phyloP scores from a whole-genome alignment of 2,888 invertebrate species.

The Monopis laevigella region DNA sequence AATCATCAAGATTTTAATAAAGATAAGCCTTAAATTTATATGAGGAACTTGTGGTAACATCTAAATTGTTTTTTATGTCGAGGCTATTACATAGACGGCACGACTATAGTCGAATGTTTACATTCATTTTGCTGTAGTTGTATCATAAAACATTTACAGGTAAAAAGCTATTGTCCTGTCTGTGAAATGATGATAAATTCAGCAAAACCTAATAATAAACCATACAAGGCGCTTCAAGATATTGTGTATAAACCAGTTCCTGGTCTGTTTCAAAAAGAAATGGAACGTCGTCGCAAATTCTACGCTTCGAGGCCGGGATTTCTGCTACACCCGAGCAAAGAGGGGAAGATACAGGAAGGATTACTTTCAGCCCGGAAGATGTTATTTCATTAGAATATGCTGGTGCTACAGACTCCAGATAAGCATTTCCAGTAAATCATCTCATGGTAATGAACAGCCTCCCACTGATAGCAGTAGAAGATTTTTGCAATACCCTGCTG shows the following conservation, averaged over 20 bases:
- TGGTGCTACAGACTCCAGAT: no score
- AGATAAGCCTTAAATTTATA: no score
- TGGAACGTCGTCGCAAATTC: slow-evolving; percentile 85
- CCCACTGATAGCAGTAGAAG: no score
- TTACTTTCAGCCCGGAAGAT: slow-evolving; percentile 90
- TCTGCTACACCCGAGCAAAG: slow-evolving; percentile 80
- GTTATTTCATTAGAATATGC: no score
- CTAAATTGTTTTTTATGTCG: slow-evolving; percentile 90
- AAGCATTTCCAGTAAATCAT: no score
- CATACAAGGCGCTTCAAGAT: slow-evolving; percentile 93
- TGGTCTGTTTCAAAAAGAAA: slow-evolving; percentile 92
- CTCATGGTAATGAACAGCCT: no score
- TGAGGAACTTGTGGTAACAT: no score
- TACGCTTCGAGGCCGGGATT: slow-evolving; percentile 80
- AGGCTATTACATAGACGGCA: slow-evolving; percentile 95
- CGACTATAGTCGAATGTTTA: slow-evolving; percentile 95
- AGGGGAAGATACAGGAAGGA: slow-evolving; percentile 84
- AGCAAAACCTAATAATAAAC: slow-evolving; percentile 91
- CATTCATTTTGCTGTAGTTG: slow-evolving; percentile 97
- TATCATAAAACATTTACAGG: slow-evolving; percentile 88
- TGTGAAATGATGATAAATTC: slow-evolving; percentile 95
- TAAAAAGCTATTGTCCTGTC: slow-evolving; percentile 88
- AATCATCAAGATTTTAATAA: no score
- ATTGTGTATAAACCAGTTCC: slow-evolving; percentile 97
- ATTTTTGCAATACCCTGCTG: no score